These are phyloP conservation scores for Ailurus styani DNA, from an alignment of 2,113 vertebrate genomes.

Conservation along the genomic window DNA sequence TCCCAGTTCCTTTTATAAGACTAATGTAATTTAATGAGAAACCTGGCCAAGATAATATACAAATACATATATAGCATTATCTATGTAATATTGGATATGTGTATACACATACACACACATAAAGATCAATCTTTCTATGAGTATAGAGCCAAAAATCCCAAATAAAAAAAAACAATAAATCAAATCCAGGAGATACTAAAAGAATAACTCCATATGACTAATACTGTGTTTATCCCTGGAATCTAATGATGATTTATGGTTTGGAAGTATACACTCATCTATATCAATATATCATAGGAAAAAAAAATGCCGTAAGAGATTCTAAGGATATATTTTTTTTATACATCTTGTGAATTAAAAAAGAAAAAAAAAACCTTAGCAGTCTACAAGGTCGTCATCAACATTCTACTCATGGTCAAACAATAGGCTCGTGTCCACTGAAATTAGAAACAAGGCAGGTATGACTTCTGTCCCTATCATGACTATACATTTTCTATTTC, in stretches of 20 bases:
- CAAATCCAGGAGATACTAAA: slow-evolving; percentile 25
- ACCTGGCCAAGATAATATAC: not conserved
- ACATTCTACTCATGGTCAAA: not conserved
- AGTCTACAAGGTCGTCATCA: not conserved
- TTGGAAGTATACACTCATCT: not conserved
- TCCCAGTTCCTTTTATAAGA: not conserved
- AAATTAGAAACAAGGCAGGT: not conserved
- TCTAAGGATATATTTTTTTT: not conserved
- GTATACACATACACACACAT: not conserved
- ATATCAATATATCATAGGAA: not conserved
- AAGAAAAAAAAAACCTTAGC: not conserved
- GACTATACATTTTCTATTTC: not conserved
- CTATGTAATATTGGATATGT: not conserved
- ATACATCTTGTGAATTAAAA: not conserved
- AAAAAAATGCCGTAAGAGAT: not conserved
- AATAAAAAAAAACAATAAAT: not conserved
- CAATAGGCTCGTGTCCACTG: not conserved
- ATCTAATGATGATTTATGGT: not conserved
- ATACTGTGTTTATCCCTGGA: not conserved
- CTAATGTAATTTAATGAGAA: not conserved
- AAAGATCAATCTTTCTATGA: not conserved
- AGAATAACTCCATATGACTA: slow-evolving; percentile 10
- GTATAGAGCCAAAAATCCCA: not conserved
- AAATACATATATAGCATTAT: not conserved
- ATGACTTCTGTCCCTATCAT: not conserved